A percentile compares a stretch with the other conserved stretches of the same genome.
These are phyloP conservation scores for Reinhardtius hippoglossoides DNA, from an alignment of 2,113 vertebrate species.

Conservation along the genomic window DNA sequence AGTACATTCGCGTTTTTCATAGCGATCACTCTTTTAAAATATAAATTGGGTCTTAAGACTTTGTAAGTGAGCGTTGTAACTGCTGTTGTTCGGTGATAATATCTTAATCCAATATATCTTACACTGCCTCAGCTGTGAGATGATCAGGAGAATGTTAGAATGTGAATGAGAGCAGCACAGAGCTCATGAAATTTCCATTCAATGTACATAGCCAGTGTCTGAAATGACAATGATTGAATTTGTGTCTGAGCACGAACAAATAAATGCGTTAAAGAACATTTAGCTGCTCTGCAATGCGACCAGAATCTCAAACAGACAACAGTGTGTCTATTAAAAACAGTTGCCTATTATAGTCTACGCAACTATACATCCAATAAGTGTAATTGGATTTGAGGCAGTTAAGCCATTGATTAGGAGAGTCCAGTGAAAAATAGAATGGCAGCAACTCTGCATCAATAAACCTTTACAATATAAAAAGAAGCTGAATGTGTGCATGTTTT, in stretches of 20 bases:
- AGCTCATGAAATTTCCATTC: slow-evolving; percentile 4
- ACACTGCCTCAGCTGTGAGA: slow-evolving; percentile 6
- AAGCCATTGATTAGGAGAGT: slow-evolving; percentile 76
- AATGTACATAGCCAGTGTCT: neutral
- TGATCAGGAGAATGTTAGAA: slow-evolving; percentile 12
- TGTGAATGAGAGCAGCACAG: neutral
- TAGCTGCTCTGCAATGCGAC: slow-evolving; percentile 1
- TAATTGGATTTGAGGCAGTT: slow-evolving; percentile 75
- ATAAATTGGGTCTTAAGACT: neutral
- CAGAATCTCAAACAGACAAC: slow-evolving; percentile 22
- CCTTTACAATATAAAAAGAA: slow-evolving; percentile 24
- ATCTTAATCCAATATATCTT: neutral
- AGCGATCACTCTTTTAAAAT: slow-evolving; percentile 5
- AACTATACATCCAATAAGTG: slow-evolving; percentile 73
- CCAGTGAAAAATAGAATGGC: slow-evolving; percentile 67
- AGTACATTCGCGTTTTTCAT: neutral
- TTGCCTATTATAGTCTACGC: slow-evolving; percentile 61
- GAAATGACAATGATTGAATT: neutral
- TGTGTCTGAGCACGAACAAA: neutral
- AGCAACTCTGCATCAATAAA: slow-evolving; percentile 37
- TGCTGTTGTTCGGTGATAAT: slow-evolving; percentile 11
- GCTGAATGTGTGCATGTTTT: slow-evolving; percentile 22
- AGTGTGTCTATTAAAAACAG: slow-evolving; percentile 53
- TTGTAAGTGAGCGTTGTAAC: neutral
- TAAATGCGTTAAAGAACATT: neutral